Conservation (phyloP, 1,140 invertebrate genomes). For the Riptortus pedestris region DNA sequence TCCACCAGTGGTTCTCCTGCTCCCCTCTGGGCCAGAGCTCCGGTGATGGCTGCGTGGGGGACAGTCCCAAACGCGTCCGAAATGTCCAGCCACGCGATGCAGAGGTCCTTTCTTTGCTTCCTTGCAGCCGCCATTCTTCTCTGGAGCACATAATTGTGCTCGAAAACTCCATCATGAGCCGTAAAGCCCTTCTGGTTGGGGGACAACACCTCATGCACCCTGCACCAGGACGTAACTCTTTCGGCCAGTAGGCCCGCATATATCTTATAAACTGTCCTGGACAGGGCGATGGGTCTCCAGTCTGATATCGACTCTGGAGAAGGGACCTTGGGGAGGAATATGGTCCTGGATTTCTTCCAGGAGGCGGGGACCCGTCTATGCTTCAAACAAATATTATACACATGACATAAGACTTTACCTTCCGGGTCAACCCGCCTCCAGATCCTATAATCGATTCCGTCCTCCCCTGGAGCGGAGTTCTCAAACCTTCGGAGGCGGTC, state of each 20-base stretch:
- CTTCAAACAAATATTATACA: conserved; percentile 27
- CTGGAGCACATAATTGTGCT: conserved; percentile 11
- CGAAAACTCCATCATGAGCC: conserved; percentile 14
- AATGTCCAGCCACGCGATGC: conserved; percentile 35
- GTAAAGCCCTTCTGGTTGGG: conserved; percentile 28
- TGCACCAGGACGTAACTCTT: conserved; percentile 13
- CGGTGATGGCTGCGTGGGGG: too few species aligned
- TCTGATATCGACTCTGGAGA: conserved; percentile 31
- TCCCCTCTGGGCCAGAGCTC: too few species aligned
- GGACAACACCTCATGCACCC: not conserved
- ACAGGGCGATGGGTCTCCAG: conserved; percentile 35
- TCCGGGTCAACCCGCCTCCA: conserved; percentile 19
- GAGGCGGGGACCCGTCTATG: conserved; percentile 21
- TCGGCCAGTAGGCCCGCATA: conserved; percentile 32
- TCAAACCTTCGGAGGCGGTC: conserved; percentile 22
- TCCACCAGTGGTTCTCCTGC: too few species aligned
- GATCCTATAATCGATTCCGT: conserved; percentile 29
- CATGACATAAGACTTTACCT: conserved; percentile 17
- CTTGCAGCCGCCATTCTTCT: conserved; percentile 29
- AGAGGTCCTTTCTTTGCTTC: conserved; percentile 22
- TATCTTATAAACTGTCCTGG: conserved; percentile 34
- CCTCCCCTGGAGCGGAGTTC: conserved; percentile 33
- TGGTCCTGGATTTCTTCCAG: conserved; percentile 32
- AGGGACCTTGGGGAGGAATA: conserved; percentile 36
- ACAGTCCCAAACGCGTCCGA: conserved; percentile 35